phyloP scores from a whole-genome alignment of 2,113 vertebrate genomes.

The Otolemur garnettii region DNA sequence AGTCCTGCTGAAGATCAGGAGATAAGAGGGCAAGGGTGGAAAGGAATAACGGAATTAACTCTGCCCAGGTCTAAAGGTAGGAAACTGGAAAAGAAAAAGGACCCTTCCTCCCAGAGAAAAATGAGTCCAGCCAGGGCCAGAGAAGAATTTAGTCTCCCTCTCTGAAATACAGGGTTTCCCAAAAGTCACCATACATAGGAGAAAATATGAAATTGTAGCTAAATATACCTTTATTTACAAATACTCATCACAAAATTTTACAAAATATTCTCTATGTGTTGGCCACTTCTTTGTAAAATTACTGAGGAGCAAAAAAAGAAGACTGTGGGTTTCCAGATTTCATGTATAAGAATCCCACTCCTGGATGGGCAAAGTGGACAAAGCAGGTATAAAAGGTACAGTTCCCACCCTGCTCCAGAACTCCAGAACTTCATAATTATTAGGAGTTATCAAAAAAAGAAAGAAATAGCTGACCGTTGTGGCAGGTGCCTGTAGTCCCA shows the following conservation, averaged over 20 bases:
- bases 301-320: neutral
- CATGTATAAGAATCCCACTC: neutral
- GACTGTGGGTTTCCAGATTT: neutral
- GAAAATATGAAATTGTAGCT: no score
- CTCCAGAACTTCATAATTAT: constrained; percentile 3
- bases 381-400: neutral
- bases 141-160: neutral
- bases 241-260: no score
- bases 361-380: neutral
- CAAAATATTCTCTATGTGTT: no score
- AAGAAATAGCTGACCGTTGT: no score
- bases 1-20: neutral
- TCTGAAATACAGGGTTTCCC: neutral
- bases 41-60: neutral
- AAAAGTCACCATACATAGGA: no score
- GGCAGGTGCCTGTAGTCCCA: no score
- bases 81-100: neutral
- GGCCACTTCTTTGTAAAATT: no score
- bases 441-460: neutral
- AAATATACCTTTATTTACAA: no score
- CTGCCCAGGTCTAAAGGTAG: neutral
- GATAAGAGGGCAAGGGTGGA: neutral
- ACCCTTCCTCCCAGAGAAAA: neutral
- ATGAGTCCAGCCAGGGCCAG: neutral
- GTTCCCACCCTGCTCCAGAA: neutral